Evolutionary conservation across 1,140 invertebrate species (phyloP).

Genomic region (Uloborus diversus): DNA sequence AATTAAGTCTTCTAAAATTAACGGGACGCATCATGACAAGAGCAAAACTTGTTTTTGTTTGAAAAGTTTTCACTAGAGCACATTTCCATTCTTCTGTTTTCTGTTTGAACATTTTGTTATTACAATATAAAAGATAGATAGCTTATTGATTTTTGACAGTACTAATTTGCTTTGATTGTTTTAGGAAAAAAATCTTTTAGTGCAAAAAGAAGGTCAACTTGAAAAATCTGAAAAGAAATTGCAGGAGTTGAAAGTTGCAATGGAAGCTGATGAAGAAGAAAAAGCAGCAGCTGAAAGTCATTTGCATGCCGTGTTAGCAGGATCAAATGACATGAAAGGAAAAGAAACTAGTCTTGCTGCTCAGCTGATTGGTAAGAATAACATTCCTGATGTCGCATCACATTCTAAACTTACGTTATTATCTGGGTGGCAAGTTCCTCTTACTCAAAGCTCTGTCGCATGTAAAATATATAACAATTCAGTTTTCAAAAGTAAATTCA

Average conservation of each 20-base stretch:
- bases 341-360: conserved; percentile 86
- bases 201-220: conserved; percentile 74
- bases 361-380: conserved; percentile 79
- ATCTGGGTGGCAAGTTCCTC: too few species aligned
- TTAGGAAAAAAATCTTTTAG: conserved; percentile 74
- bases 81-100: too few species aligned
- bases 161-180: neutral
- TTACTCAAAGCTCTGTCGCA: too few species aligned
- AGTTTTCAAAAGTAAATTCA: too few species aligned
- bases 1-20: too few species aligned
- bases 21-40: too few species aligned
- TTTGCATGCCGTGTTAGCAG: conserved; percentile 84
- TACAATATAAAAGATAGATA: too few species aligned
- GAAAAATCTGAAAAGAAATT: conserved; percentile 75
- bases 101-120: too few species aligned
- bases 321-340: conserved; percentile 81
- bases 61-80: too few species aligned
- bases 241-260: conserved; percentile 75
- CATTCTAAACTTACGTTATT: conserved; percentile 10
- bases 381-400: neutral
- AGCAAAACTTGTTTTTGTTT: too few species aligned
- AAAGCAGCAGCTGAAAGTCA: conserved; percentile 78
- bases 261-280: conserved; percentile 74
- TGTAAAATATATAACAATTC: too few species aligned
- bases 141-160: neutral